Base-by-base conservation (phyloP, 92 coral and sea anemone species). In the Blastomussa wellsi region DNA sequence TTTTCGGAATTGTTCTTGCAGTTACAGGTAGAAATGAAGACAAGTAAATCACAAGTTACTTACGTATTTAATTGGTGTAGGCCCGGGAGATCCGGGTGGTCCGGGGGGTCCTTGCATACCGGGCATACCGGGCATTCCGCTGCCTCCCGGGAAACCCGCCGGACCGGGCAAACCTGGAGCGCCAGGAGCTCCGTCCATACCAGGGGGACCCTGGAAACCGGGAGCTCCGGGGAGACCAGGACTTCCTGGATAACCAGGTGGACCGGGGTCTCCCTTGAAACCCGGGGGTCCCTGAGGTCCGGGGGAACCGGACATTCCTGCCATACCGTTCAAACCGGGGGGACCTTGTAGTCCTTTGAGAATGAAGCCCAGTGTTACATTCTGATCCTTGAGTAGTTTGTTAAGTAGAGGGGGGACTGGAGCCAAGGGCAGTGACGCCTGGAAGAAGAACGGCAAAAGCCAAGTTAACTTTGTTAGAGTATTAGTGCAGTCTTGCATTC, bases 331-430 rank as follows among this genome's bases (percentile, higher is more conserved):
- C 87, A 91, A 60, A 82, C 99, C 98, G 79, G 99, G 99, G 36
- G 99, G 99, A 51, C 99, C 99, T 85, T 97, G 99, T 29, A 97
- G 94, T 87, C 99, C 99, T 88, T 97, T 97, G 80, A 97, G 89
- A 80, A 97, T 97, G 98, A 97, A 97, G 60, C 99, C 99, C 82
- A 97, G 83, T 41, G 99, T 97, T 28, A 97, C 99, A 94, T 97
- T 97, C 88, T 97, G 99, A 84, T 97, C 99, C 91, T 95, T 94
- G 81, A 97, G 93, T 77, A 97, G 92, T 91, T 97, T 97, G 90
- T 97, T 97, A 36, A 97, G 92, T 86, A 97, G 86, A 48, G 99
- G 99, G 53, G 99, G 99, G 52, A 97, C 98, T 72, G 99, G 96
- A 39, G 99, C 90, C 78, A 94, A 92, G 72, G 99, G 99, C 84